Evolutionary conservation across 1,140 invertebrate genomes (phyloP).

Genomic region (Zaprionus ornatus): DNA sequence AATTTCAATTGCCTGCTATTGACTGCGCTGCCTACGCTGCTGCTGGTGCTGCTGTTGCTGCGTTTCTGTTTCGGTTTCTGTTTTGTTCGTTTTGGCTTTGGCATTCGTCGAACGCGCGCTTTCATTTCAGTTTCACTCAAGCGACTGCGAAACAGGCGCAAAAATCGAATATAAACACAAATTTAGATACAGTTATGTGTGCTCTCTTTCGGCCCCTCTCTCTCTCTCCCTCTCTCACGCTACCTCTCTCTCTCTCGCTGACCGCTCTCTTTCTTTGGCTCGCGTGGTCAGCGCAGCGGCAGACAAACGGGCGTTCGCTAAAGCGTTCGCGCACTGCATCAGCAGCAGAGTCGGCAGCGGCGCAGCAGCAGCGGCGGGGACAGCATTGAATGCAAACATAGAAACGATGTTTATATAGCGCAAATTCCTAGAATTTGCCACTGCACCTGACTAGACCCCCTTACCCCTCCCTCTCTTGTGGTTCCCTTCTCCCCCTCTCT

Average conservation of each 20-base stretch:
- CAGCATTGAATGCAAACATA: neutral
- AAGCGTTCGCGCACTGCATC: slow-evolving; percentile 11
- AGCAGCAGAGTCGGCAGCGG: neutral
- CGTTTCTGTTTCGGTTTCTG: slow-evolving; percentile 4
- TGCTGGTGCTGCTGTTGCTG: neutral
- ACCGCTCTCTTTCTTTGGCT: neutral
- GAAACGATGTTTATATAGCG: neutral
- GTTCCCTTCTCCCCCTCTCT: neutral
- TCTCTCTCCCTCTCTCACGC: neutral
- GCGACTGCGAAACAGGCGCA: slow-evolving; percentile 70
- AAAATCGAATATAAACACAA: slow-evolving; percentile 77
- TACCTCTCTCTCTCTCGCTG: neutral
- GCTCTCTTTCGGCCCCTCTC: neutral
- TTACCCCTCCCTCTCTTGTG: neutral
- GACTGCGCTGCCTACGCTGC: slow-evolving; percentile 14
- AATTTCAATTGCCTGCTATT: slow-evolving; percentile 34
- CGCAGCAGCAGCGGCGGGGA: neutral
- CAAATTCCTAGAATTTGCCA: slow-evolving; percentile 32
- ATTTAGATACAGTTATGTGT: slow-evolving; percentile 70
- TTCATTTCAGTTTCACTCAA: slow-evolving; percentile 79
- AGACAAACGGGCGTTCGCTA: slow-evolving; percentile 44
- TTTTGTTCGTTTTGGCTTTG: slow-evolving; percentile 43
- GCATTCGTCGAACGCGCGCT: slow-evolving; percentile 58
- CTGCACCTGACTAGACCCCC: slow-evolving; percentile 32
- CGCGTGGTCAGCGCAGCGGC: slow-evolving; percentile 33